phyloP scores from a whole-genome alignment of 2,888 invertebrate genomes.

The Temnothorax ravouxi region DNA sequence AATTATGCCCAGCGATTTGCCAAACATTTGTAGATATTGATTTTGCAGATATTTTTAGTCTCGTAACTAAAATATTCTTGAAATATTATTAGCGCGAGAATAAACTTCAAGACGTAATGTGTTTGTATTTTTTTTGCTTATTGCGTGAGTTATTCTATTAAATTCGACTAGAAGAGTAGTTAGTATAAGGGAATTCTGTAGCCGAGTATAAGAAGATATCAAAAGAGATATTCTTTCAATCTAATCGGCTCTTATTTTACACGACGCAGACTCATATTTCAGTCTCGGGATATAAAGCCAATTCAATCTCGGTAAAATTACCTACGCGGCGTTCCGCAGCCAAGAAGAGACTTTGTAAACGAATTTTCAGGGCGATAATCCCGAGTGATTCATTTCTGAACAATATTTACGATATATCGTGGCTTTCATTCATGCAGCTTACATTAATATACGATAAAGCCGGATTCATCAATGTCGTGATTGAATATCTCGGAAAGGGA shows the following conservation, averaged over 20 bases:
- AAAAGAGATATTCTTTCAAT: slow-evolving; percentile 82
- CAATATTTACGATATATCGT: slow-evolving; percentile 64
- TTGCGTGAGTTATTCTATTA: slow-evolving; percentile 29
- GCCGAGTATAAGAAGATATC: slow-evolving; percentile 80
- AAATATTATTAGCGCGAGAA: slow-evolving; percentile 12
- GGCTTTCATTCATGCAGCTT: slow-evolving; percentile 33
- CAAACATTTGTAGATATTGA: background rate
- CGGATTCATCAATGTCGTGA: slow-evolving; percentile 46
- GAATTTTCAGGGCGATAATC: slow-evolving; percentile 82
- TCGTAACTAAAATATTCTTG: slow-evolving; percentile 10
- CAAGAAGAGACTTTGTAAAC: slow-evolving; percentile 74
- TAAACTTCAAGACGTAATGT: background rate
- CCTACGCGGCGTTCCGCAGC: slow-evolving; percentile 69
- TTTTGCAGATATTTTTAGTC: background rate
- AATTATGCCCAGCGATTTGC: background rate
- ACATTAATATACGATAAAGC: slow-evolving; percentile 41
- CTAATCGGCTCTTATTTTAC: slow-evolving; percentile 83
- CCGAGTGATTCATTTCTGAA: slow-evolving; percentile 77
- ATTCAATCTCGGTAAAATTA: slow-evolving; percentile 85
- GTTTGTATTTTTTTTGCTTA: slow-evolving; percentile 5
- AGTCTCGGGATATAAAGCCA: slow-evolving; percentile 80
- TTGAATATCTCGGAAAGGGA: slow-evolving; percentile 11
- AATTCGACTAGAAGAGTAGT: slow-evolving; percentile 31
- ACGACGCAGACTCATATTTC: slow-evolving; percentile 83
- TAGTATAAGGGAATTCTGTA: slow-evolving; percentile 31